Evolutionary conservation across 2,797 vertebrate species (phyloP).

Genomic region (Glossophaga mutica): DNA sequence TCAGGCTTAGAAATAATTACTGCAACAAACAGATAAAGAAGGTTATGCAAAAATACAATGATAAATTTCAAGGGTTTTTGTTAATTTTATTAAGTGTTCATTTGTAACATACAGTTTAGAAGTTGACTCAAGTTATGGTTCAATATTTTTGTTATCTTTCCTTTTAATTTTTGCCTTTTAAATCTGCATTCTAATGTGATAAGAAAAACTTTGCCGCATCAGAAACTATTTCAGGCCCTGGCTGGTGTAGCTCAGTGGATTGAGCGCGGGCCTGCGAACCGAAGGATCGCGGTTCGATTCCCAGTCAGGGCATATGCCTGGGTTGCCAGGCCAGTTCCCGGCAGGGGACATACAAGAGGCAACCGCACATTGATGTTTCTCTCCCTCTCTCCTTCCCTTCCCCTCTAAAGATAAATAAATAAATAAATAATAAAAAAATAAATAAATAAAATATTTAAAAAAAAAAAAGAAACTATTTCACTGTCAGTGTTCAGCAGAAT

Average conservation of each 20-base stretch:
- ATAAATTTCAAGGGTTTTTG: neutral
- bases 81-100: neutral
- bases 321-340: too few relatives aligned
- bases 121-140: neutral
- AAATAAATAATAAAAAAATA: too few relatives aligned
- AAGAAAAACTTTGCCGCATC: neutral
- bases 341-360: too few relatives aligned
- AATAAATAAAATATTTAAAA: too few relatives aligned
- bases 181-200: neutral
- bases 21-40: neutral
- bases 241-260: too few relatives aligned
- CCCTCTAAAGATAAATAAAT: too few relatives aligned
- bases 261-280: too few relatives aligned
- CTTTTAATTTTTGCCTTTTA: neutral
- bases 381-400: too few relatives aligned
- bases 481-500: neutral
- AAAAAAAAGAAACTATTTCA: neutral
- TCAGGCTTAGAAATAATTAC: constrained; percentile 13
- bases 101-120: neutral
- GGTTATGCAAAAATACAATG: neutral
- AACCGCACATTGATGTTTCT: too few relatives aligned
- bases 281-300: too few relatives aligned
- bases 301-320: too few relatives aligned
- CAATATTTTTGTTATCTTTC: neutral
- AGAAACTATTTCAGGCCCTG: neutral